Base-by-base conservation (phyloP, 1,140 invertebrate genomes). In the Atopsyche davidsoni region DNA sequence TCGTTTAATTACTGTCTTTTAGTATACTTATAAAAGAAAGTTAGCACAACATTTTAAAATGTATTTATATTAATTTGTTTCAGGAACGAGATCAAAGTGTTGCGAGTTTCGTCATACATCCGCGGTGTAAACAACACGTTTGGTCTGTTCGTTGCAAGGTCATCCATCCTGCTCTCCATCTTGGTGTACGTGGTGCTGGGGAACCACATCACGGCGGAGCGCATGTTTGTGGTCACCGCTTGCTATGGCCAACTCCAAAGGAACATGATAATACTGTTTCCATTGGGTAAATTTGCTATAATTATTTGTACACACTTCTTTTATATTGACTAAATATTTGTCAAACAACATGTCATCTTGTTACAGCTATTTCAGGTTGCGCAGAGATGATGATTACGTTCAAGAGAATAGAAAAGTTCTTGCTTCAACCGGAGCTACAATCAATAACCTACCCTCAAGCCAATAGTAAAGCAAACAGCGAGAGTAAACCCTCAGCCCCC, bases 81-180 rank as follows among this genome's bases (percentile, higher is more conserved):
- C 50, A 77, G 78, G 43, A 79, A 76, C 57, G 81, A 82, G 64
- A 75, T 87, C 34, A 76, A 73, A 42, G 78, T 82, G 1, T 76
- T 84, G 16, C 68, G 67, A 51, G 63, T 64, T 7, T 7, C n/a
- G 25, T 79, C n/a, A 0, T 75, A 77, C 32, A 73, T 83, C 2
- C 64, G 78, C 49, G 80, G 77, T 22, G 58, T 81, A 2, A 76
- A 77, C 22, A 64, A 79, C 58, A 77, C 75, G 1, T 77, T 77
- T 44, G 73, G 73, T 17, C 69, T 76, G 16, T 77, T 79, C 45
- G 68, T 72, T 2, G 75, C 81, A 2, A 77, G 82, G 63, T 55
- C 83, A 2, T 75, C 82, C 2, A 62, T 83, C n/a, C 82, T 83
- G 47, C 57, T 80, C 6, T 79, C 75, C 0, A 73, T 85, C 42